These are phyloP conservation scores for Tubiluchus corallicola DNA, from an alignment of 2,888 invertebrate species.

Conservation along the genomic window DNA sequence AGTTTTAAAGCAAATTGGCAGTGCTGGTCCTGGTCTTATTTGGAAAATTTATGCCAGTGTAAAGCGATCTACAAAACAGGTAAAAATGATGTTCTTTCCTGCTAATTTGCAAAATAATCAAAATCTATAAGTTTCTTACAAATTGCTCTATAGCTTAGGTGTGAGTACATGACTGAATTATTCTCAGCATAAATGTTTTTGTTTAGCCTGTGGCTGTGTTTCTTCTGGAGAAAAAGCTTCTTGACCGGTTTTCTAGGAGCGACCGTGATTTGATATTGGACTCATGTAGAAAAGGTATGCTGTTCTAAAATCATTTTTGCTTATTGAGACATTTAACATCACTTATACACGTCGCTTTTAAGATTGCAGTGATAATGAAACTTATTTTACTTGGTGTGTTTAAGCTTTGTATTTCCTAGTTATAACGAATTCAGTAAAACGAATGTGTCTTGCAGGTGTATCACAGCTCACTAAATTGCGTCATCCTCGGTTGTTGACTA, in stretches of 20 bases:
- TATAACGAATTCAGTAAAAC: slow-evolving; percentile 18
- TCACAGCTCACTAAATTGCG: slow-evolving; percentile 71
- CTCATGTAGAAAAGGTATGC: slow-evolving; percentile 59
- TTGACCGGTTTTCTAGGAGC: slow-evolving; percentile 61
- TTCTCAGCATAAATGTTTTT: too few relatives aligned
- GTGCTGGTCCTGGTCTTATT: slow-evolving; percentile 62
- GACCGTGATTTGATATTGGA: slow-evolving; percentile 72
- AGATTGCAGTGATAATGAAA: too few relatives aligned
- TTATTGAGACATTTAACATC: too few relatives aligned
- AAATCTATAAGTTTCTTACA: too few relatives aligned
- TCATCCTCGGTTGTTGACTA: slow-evolving; percentile 81
- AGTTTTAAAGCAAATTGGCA: slow-evolving; percentile 57
- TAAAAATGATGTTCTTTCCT: too few relatives aligned
- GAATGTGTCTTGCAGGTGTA: slow-evolving; percentile 29
- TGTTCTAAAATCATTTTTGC: too few relatives aligned
- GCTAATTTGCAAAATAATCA: too few relatives aligned
- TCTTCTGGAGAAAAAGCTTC: slow-evolving; percentile 73
- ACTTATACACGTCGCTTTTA: too few relatives aligned
- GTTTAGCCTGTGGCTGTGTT: slow-evolving; percentile 68
- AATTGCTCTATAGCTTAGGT: too few relatives aligned
- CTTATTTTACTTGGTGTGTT: too few relatives aligned
- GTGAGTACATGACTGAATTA: too few relatives aligned
- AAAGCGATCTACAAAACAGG: slow-evolving; percentile 81
- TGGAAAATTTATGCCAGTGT: slow-evolving; percentile 90
- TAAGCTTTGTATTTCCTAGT: too few relatives aligned